These are phyloP conservation scores for Pachyramphus minor DNA, from an alignment of 2,113 vertebrate genomes.

Conservation along the genomic window DNA sequence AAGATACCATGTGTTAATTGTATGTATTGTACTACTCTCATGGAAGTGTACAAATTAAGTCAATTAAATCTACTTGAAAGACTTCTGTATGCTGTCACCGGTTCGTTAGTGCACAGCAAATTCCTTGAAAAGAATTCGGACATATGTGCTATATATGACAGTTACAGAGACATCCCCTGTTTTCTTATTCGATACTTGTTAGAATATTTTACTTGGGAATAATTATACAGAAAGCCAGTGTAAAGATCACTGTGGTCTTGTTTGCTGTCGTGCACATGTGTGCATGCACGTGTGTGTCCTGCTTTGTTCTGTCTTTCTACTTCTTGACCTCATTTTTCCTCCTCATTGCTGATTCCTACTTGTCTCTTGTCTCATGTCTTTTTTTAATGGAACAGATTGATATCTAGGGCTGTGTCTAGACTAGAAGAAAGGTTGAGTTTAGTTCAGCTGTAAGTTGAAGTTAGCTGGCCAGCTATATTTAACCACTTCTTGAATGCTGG, in stretches of 20 bases:
- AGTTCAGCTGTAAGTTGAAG: not conserved
- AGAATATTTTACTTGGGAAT: not conserved
- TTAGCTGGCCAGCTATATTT: not conserved
- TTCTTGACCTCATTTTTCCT: slow-evolving; percentile 55
- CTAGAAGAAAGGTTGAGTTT: not conserved
- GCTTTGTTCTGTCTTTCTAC: slow-evolving; percentile 5
- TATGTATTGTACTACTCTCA: not conserved
- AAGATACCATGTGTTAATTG: not conserved
- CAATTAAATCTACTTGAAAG: not conserved
- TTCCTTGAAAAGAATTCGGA: not conserved
- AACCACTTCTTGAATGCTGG: not conserved
- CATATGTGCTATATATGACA: not conserved
- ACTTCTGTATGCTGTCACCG: fast-evolving
- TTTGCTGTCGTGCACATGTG: fast-evolving
- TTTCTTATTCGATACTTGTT: not conserved
- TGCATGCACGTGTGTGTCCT: not conserved
- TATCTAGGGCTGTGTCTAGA: slow-evolving; percentile 28
- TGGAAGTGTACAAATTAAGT: not conserved
- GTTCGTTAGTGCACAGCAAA: not conserved
- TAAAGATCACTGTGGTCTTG: not conserved
- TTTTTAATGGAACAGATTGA: slow-evolving; percentile 43
- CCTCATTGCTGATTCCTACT: slow-evolving; percentile 23
- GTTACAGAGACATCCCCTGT: not conserved
- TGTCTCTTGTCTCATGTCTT: slow-evolving; percentile 4
- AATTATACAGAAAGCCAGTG: not conserved